phyloP scores from a whole-genome alignment of 2,888 invertebrate species.

The Galerucella calmariensis region DNA sequence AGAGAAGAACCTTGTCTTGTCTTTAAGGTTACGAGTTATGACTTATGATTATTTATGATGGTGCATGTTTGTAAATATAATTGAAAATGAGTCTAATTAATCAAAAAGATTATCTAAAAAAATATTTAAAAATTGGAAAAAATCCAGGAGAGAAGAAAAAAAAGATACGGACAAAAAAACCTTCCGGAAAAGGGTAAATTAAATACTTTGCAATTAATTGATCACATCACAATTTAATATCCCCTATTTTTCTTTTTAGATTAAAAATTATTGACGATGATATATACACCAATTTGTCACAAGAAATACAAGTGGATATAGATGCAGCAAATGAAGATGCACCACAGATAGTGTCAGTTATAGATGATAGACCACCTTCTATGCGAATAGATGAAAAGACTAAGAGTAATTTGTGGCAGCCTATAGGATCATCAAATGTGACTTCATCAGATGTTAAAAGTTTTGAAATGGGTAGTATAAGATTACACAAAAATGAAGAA shows the following conservation, averaged over 20 bases:
- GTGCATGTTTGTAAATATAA: not conserved
- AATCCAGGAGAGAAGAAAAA: slow-evolving; percentile 74
- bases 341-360: slow-evolving; percentile 88
- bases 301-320: slow-evolving; percentile 76
- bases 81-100: slow-evolving; percentile 67
- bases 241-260: slow-evolving; percentile 62
- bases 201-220: slow-evolving; percentile 18
- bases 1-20: no score
- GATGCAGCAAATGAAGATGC: slow-evolving; percentile 86
- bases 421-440: slow-evolving; percentile 51
- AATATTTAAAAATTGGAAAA: slow-evolving; percentile 76
- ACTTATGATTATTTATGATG: not conserved
- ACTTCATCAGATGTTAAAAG: slow-evolving; percentile 13
- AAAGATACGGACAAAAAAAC: slow-evolving; percentile 70
- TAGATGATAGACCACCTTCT: slow-evolving; percentile 83
- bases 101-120: slow-evolving; percentile 84
- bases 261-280: slow-evolving; percentile 91
- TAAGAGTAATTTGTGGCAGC: slow-evolving; percentile 59
- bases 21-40: not conserved
- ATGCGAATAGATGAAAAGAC: slow-evolving; percentile 63
- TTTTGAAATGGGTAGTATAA: slow-evolving; percentile 41
- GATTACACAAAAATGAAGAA: slow-evolving; percentile 37
- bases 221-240: not conserved
- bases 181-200: slow-evolving; percentile 48
- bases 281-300: slow-evolving; percentile 70